Evolutionary conservation across 2,113 vertebrate species (phyloP).

Genomic region (Calyptomena viridis): DNA sequence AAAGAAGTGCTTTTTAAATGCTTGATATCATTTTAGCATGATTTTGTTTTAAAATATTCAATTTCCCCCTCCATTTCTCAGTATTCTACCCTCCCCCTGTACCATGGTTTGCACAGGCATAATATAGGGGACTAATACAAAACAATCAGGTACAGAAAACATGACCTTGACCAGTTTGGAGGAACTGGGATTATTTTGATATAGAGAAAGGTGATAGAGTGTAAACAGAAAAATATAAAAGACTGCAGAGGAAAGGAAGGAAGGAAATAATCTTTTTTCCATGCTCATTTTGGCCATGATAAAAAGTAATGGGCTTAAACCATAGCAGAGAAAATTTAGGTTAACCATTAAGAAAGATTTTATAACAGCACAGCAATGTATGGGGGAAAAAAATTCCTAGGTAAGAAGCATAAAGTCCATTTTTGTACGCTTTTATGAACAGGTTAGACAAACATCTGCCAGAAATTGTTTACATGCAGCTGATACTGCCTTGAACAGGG

Average conservation of each 20-base stretch:
- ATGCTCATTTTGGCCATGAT: background rate
- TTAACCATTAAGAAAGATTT: background rate
- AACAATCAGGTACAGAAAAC: background rate
- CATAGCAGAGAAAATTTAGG: background rate
- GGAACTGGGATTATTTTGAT: conserved; percentile 13
- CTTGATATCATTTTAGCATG: background rate
- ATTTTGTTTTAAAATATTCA: background rate
- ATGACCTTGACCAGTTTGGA: background rate
- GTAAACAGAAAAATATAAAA: conserved; percentile 15
- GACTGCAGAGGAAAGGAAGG: background rate
- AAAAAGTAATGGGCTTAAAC: conserved; percentile 29
- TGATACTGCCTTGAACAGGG: background rate
- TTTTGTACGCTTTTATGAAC: background rate
- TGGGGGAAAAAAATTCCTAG: background rate
- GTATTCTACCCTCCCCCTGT: background rate
- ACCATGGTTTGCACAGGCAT: background rate
- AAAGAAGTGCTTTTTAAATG: background rate
- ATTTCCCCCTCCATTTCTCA: background rate
- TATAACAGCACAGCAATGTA: background rate
- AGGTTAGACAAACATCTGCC: conserved; percentile 58
- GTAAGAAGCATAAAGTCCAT: background rate
- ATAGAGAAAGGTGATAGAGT: background rate
- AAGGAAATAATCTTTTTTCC: conserved; percentile 41
- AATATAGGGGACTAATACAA: background rate
- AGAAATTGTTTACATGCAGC: conserved; percentile 54